Evolutionary conservation across 1,140 invertebrate genomes (phyloP), one percentile per base, ranked within the genome.

Genomic region (Popillia japonica): DNA sequence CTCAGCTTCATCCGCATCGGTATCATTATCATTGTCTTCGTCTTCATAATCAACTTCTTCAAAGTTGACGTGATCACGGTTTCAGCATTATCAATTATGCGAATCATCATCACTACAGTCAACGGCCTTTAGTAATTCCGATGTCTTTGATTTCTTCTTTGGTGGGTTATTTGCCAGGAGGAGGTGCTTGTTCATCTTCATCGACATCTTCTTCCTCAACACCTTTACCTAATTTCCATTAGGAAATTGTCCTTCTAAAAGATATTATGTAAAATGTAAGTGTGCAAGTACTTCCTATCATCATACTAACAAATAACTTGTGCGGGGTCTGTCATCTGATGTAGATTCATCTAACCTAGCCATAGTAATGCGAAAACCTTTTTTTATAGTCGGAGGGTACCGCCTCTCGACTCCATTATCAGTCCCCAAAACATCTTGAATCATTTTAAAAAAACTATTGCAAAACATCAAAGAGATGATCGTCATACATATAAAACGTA

Each of bases 311-410:
- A 87, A 89, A 95, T 93, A 0, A 98, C 90, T 86, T 95, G 94
- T 7, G 93, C 91, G 0, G 89, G 82, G n/a, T n/a, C 91, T 89
- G 77, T 90, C 89, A 81, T 90, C 90, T 81, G 89, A 88, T 75
- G 89, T 81, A 11, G 89, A 87, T 23, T 90, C 88, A 83, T 97
- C 95, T 82, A 97, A 88, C 20, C 92, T 91, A 8, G 96, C 96
- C 89, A 95, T 96, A 0, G 96, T 96, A 23, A 98, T 90, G 87
- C 97, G 96, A 87, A 97, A 97, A 17, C 92, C 87, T 79, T 92
- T 92, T 81, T 93, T 92, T 79, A 96, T 94, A 44, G 90, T 91
- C 86, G 97, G 96, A 40, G 93, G 91, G 86, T 98, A 98, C 80
- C 93, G 90, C 86, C 96, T 96, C 77, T 94, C 93, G 94, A 92